Conservation (phyloP, 2,888 invertebrate genomes). For the Hemithea aestivaria region DNA sequence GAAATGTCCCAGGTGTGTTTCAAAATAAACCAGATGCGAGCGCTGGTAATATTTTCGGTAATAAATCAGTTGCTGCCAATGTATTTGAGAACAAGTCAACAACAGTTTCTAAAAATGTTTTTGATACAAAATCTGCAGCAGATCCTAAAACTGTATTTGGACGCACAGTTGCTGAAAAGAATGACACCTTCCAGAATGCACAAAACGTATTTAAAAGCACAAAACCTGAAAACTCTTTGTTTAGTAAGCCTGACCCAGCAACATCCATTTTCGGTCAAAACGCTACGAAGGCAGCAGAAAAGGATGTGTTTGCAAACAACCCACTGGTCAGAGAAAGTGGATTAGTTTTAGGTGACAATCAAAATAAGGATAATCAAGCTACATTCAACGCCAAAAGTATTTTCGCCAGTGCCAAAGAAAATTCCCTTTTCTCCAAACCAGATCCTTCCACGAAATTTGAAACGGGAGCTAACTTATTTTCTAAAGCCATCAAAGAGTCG, state of each 20-base stretch:
- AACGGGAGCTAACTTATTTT: slow-evolving; percentile 47
- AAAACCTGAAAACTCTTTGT: slow-evolving; percentile 25
- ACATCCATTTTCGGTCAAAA: slow-evolving; percentile 29
- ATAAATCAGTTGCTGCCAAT: background rate
- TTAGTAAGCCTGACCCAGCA: slow-evolving; percentile 25
- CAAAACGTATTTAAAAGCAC: slow-evolving; percentile 31
- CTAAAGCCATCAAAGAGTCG: slow-evolving; percentile 31
- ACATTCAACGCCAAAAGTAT: slow-evolving; percentile 14
- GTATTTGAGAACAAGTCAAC: slow-evolving; percentile 2
- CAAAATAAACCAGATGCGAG: too few species aligned
- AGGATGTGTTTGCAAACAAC: slow-evolving; percentile 28
- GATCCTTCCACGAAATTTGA: slow-evolving; percentile 33
- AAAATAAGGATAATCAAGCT: slow-evolving; percentile 11
- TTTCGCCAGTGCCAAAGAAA: slow-evolving; percentile 32
- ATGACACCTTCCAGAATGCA: slow-evolving; percentile 29
- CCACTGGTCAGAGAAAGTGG: background rate
- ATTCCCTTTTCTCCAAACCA: slow-evolving; percentile 34
- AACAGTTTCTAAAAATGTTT: background rate
- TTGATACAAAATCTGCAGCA: slow-evolving; percentile 3
- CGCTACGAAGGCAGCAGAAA: slow-evolving; percentile 17
- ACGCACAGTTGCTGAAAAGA: slow-evolving; percentile 25
- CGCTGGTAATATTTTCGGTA: too few species aligned
- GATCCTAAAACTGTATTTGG: slow-evolving; percentile 19
- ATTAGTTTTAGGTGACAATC: background rate
- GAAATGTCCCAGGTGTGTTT: too few species aligned